Evolutionary conservation across 64 coral and sea anemone species (phyloP).

Genomic region (Dendronephthya gigantea): DNA sequence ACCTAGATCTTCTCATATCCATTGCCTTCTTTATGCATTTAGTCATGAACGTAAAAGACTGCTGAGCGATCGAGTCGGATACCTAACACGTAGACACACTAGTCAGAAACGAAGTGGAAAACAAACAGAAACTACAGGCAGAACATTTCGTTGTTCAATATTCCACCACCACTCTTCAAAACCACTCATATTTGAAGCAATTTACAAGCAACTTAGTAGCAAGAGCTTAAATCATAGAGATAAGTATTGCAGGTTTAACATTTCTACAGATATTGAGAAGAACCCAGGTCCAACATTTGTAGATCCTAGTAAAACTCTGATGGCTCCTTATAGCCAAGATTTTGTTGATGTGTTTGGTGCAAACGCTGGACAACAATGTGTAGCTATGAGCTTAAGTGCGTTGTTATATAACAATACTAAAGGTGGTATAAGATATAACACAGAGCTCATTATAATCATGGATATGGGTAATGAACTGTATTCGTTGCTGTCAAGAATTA

Average conservation of each 20-base stretch:
- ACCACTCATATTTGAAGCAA: not conserved
- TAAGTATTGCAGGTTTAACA: not conserved
- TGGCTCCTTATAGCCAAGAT: not conserved
- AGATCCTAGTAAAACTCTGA: not conserved
- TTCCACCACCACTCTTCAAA: too few species aligned
- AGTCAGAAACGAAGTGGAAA: too few species aligned
- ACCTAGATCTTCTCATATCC: too few species aligned
- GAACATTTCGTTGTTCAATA: too few species aligned
- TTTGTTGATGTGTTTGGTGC: not conserved
- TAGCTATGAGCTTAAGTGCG: not conserved
- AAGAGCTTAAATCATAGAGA: not conserved
- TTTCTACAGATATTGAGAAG: not conserved
- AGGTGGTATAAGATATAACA: not conserved
- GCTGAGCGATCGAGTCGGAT: too few species aligned
- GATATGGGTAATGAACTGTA: slow-evolving; percentile 12
- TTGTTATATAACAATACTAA: not conserved
- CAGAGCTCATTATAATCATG: not conserved
- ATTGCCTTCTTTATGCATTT: too few species aligned
- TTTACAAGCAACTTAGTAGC: not conserved
- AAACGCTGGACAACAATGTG: not conserved
- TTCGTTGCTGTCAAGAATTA: not conserved
- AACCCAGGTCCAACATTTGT: not conserved
- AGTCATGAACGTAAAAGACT: too few species aligned
- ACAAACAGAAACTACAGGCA: too few species aligned
- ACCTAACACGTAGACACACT: too few species aligned